Percentiles rank a stretch among this genome's conserved stretches.
Evolutionary conservation across 2,888 invertebrate genomes (phyloP).

Genomic region (Ornithoptera priamus): DNA sequence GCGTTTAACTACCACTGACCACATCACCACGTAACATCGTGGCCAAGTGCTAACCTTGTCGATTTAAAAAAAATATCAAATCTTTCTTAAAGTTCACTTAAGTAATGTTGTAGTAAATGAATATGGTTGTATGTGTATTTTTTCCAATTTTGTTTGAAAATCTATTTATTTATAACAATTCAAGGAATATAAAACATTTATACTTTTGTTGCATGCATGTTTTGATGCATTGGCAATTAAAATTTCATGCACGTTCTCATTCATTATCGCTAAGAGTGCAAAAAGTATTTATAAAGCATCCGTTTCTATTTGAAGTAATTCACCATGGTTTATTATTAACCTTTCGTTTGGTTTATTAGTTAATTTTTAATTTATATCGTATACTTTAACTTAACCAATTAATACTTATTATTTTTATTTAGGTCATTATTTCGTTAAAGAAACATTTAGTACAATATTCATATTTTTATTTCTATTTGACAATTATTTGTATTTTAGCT

Average conservation of each 20-base stretch:
- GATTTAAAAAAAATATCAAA: no score
- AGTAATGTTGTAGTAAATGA: no score
- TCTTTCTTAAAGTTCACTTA: no score
- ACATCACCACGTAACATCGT: no score
- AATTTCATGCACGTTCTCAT: background rate
- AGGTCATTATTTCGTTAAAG: no score
- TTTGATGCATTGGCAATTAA: background rate
- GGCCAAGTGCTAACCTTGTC: no score
- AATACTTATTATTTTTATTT: background rate
- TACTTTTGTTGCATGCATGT: background rate
- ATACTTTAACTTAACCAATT: background rate
- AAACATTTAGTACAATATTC: no score
- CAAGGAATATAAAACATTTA: background rate
- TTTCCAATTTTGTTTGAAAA: no score
- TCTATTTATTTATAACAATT: background rate
- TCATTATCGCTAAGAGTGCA: background rate
- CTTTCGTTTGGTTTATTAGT: background rate
- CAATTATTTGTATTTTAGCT: no score
- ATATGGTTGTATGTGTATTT: no score
- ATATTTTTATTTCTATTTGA: no score
- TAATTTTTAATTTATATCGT: background rate
- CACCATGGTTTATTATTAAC: background rate
- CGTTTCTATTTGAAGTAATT: background rate
- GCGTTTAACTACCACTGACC: no score
- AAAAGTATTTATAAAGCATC: background rate